A percentile compares a stretch with the other conserved stretches of the same genome.
Conservation (phyloP, 2,113 vertebrate species). For the Anolis sagrei region DNA sequence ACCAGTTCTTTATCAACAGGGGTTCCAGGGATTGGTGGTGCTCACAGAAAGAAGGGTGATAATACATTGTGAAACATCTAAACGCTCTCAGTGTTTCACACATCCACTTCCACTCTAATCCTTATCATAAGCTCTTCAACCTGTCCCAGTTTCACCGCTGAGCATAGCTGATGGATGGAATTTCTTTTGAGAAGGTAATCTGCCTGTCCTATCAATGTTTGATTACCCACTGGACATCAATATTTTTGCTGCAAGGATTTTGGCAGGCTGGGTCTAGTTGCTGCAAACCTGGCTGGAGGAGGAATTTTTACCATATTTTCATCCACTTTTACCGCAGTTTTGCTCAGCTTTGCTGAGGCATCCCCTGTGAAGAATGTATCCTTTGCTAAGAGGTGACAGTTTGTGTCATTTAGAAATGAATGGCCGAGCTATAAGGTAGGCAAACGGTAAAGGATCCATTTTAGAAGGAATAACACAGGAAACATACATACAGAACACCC, state of each 20-base stretch:
- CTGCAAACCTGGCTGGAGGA: neutral
- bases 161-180: conserved; percentile 21
- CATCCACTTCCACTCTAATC: conserved; percentile 16
- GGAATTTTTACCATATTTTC: neutral
- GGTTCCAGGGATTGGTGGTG: neutral
- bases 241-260: conserved; percentile 30
- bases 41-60: fast-evolving
- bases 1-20: no score
- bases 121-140: conserved; percentile 20
- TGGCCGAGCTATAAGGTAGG: neutral
- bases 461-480: conserved; percentile 7
- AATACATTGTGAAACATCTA: neutral
- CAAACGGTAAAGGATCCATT: neutral
- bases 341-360: neutral
- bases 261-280: fast-evolving
- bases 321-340: neutral
- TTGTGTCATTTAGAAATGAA: conserved; percentile 7
- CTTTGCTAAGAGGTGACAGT: neutral
- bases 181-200: conserved; percentile 51
- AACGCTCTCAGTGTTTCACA: conserved; percentile 23
- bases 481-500: neutral
- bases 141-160: conserved; percentile 30
- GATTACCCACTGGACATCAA: conserved; percentile 23
- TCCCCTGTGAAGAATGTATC: neutral
- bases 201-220: conserved; percentile 38